These are phyloP conservation scores for Conus ventricosus DNA, from an alignment of 1,140 invertebrate genomes.

Conservation along the genomic window DNA sequence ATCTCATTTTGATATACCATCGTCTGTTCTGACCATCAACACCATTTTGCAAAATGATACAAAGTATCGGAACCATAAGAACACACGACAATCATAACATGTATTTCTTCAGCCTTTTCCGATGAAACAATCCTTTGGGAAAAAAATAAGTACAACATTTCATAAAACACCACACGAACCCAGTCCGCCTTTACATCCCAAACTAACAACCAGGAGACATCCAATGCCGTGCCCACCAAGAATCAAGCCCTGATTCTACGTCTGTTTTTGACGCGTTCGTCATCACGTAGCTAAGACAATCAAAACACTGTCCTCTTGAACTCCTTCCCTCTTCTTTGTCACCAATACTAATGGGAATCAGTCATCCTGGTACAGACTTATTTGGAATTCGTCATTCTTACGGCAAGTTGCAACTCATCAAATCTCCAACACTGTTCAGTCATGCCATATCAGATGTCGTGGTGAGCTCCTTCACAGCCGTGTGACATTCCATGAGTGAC, in stretches of 20 bases:
- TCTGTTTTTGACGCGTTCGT: background rate
- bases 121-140: background rate
- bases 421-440: background rate
- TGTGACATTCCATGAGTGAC: background rate
- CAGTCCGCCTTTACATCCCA: background rate
- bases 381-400: slow-evolving; percentile 2
- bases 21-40: background rate
- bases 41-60: background rate
- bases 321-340: background rate
- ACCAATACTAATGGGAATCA: background rate
- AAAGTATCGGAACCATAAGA: background rate
- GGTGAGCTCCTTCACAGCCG: background rate
- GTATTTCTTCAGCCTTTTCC: background rate
- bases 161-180: background rate
- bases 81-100: background rate
- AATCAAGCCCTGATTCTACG: background rate
- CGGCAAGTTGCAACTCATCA: background rate
- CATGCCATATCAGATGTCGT: background rate
- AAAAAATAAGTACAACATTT: background rate
- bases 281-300: background rate
- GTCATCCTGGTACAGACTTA: background rate
- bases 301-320: background rate
- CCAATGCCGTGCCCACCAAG: background rate
- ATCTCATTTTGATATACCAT: background rate
- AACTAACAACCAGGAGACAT: background rate